phyloP scores from a whole-genome alignment of 2,888 invertebrate species.

The Vesta saturnalis region DNA sequence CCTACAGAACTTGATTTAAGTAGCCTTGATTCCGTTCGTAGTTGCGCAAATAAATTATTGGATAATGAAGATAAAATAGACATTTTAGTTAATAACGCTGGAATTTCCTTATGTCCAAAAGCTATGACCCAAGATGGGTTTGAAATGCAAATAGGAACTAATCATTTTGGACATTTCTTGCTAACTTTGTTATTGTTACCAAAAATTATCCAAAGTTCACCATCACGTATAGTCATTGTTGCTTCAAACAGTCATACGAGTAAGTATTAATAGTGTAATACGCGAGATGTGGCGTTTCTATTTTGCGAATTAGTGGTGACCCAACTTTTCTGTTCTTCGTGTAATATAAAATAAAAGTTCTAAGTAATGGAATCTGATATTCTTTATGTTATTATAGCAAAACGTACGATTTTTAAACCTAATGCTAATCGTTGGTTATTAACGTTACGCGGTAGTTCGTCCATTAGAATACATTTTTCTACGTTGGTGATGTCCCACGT shows the following conservation, averaged over 20 bases:
- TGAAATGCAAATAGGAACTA: conserved; percentile 73
- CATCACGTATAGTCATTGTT: conserved; percentile 64
- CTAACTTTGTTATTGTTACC: conserved; percentile 62
- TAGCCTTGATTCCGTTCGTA: conserved; percentile 61
- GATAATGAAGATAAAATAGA: conserved; percentile 66
- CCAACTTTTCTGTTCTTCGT: too few species aligned
- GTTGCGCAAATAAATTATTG: conserved; percentile 59
- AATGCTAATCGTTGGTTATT: too few species aligned
- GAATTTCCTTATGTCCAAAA: conserved; percentile 72
- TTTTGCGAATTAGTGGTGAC: too few species aligned
- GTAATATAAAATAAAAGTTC: too few species aligned
- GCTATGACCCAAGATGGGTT: conserved; percentile 70
- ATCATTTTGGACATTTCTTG: conserved; percentile 65
- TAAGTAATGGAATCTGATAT: too few species aligned
- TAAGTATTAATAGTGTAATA: too few species aligned
- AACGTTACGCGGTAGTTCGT: too few species aligned
- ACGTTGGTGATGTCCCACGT: too few species aligned
- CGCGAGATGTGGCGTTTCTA: too few species aligned
- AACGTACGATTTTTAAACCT: too few species aligned
- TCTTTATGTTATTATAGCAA: too few species aligned
- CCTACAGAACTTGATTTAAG: conserved; percentile 61
- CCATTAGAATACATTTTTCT: too few species aligned
- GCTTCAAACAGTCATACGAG: conserved; percentile 57
- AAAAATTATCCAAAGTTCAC: conserved; percentile 64
- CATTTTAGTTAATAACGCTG: conserved; percentile 76